Percentiles rank a stretch among this genome's conserved stretches.
Conservation (phyloP, 1,140 invertebrate species). For the Coptotermes formosanus region DNA sequence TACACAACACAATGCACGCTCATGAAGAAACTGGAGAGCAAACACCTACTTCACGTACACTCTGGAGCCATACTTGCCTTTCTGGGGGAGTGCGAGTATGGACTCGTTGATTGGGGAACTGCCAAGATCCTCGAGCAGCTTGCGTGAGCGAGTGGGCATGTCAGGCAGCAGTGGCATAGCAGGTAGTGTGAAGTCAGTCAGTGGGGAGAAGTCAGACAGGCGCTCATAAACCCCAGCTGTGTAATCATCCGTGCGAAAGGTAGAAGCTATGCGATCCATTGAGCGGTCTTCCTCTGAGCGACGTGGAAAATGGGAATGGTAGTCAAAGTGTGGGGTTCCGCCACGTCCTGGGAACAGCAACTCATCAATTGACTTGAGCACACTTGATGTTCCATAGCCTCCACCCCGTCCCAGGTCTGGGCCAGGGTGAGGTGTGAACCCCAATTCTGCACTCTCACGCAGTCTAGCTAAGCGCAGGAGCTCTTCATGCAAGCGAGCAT, state of each 20-base stretch:
- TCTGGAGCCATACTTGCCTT: slow-evolving; percentile 46
- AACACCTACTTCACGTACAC: slow-evolving; percentile 35
- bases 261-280: slow-evolving; percentile 54
- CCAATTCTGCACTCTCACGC: slow-evolving; percentile 48
- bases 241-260: slow-evolving; percentile 53
- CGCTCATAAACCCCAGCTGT: slow-evolving; percentile 47
- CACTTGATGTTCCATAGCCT: slow-evolving; percentile 45
- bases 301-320: slow-evolving; percentile 36
- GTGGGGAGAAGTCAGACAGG: slow-evolving; percentile 50
- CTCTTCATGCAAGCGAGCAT: slow-evolving; percentile 58
- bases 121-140: slow-evolving; percentile 60
- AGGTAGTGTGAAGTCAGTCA: slow-evolving; percentile 55
- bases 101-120: slow-evolving; percentile 53
- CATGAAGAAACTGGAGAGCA: slow-evolving; percentile 14
- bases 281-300: slow-evolving; percentile 52
- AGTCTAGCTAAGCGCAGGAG: slow-evolving; percentile 53
- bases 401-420: not conserved
- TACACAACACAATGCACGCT: slow-evolving; percentile 15
- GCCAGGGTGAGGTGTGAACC: slow-evolving; percentile 32
- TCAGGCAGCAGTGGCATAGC: slow-evolving; percentile 64
- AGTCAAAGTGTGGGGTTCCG: slow-evolving; percentile 36
- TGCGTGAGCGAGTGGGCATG: slow-evolving; percentile 59
- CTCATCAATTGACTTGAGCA: slow-evolving; percentile 56
- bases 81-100: slow-evolving; percentile 42
- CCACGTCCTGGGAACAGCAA: slow-evolving; percentile 46